phyloP scores from a whole-genome alignment of 2,113 vertebrate genomes.

The Rhinichthys klamathensis region DNA sequence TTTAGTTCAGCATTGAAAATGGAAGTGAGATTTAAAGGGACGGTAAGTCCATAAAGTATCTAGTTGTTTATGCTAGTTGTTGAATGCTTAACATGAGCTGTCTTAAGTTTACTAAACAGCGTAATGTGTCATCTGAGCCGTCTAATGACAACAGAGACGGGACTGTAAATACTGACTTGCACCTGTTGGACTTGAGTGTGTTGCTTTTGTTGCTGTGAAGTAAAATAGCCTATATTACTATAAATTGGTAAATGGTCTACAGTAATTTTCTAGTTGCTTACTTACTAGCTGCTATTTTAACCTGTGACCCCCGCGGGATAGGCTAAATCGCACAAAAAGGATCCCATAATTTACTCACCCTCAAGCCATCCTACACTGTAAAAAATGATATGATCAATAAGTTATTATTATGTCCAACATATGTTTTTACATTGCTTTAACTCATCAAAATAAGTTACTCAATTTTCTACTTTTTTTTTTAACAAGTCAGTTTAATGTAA shows the following conservation, averaged over 20 bases:
- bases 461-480: too few species aligned
- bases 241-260: not conserved
- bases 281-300: not conserved
- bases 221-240: not conserved
- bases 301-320: not conserved
- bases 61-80: not conserved
- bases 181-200: not conserved
- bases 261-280: not conserved
- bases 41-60: conserved; percentile 65
- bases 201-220: not conserved
- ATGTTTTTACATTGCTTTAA: too few species aligned
- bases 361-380: too few species aligned
- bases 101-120: conserved; percentile 16
- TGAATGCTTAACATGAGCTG: not conserved
- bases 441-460: too few species aligned
- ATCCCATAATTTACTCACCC: too few species aligned
- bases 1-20: conserved; percentile 57
- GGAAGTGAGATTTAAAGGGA: conserved; percentile 77
- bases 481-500: too few species aligned
- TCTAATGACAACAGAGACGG: not conserved
- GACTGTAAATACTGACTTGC: conserved; percentile 13
- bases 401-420: too few species aligned
- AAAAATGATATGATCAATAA: too few species aligned
- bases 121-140: not conserved
- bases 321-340: too few species aligned